phyloP scores from a whole-genome alignment of 2,888 invertebrate genomes.

The Glyphotaelius pellucidus region DNA sequence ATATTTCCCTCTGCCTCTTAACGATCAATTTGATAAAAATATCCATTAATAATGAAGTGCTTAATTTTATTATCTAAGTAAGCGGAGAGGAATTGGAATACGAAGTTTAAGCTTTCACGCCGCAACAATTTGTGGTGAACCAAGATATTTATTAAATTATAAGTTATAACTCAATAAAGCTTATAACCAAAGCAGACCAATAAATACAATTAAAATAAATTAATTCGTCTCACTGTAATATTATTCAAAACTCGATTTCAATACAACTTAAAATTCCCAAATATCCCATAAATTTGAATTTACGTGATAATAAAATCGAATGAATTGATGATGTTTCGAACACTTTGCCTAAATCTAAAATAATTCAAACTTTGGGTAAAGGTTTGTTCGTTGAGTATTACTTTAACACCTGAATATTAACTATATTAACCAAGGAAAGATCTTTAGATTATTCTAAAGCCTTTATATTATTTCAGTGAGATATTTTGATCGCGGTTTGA shows the following conservation, averaged over 20 bases:
- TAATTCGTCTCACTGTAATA: not conserved
- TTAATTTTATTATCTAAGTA: too few relatives aligned
- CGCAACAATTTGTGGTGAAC: not conserved
- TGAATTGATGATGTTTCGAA: not conserved
- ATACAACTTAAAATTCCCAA: not conserved
- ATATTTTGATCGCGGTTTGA: not conserved
- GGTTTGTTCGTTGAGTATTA: not conserved
- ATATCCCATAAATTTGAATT: not conserved
- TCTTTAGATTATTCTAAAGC: not conserved
- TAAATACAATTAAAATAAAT: not conserved
- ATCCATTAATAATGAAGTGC: not conserved
- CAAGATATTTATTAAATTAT: not conserved
- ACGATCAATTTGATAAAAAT: not conserved
- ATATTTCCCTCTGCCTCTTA: not conserved
- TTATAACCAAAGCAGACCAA: not conserved
- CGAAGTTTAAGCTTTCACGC: not conserved
- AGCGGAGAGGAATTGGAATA: not conserved
- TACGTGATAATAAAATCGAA: not conserved
- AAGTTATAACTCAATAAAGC: not conserved
- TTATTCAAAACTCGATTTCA: not conserved
- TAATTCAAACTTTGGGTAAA: not conserved
- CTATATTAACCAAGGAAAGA: not conserved
- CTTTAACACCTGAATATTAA: not conserved
- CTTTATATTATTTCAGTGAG: not conserved
- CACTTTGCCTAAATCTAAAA: not conserved